A percentile compares a stretch with the other conserved stretches of the same genome.
Evolutionary conservation across 92 coral and sea anemone species (phyloP).

Genomic region (Scolanthus callimorphus): DNA sequence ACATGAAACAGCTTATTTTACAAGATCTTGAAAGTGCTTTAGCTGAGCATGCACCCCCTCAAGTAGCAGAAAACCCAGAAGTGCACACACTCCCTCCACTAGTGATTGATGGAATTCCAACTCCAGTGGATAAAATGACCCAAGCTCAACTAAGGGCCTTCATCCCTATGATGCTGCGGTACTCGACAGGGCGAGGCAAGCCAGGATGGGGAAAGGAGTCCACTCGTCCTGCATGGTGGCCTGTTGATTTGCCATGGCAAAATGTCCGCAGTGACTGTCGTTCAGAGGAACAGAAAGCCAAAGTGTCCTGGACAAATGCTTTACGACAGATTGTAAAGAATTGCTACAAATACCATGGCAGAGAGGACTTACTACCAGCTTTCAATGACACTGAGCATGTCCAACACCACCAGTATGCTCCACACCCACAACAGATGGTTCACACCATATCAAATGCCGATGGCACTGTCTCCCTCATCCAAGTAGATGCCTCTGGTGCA

Average conservation of each 20-base stretch:
- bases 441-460: constrained; percentile 99
- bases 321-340: constrained; percentile 95
- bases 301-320: constrained; percentile 97
- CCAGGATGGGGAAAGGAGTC: constrained; percentile 99
- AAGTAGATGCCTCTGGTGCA: constrained; percentile 99
- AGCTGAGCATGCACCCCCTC: constrained; percentile 97
- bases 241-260: constrained; percentile 97
- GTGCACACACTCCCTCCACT: constrained; percentile 89
- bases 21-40: constrained; percentile 93
- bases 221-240: constrained; percentile 99
- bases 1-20: constrained; percentile 81
- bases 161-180: constrained; percentile 97
- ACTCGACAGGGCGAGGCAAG: constrained; percentile 98
- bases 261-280: constrained; percentile 98
- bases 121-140: constrained; percentile 99
- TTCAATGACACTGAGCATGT: constrained; percentile 55
- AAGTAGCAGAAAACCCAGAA: constrained; percentile 87
- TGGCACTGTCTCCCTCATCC: constrained; percentile 94
- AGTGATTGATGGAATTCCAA: constrained; percentile 97
- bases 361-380: constrained; percentile 93
- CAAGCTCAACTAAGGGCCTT: constrained; percentile 98
- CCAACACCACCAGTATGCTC: constrained; percentile 71
- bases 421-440: constrained; percentile 85
- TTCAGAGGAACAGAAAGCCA: constrained; percentile 94
- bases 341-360: constrained; percentile 96